Evolutionary conservation across 2,113 vertebrate species (phyloP).

Genomic region (Apus apus): DNA sequence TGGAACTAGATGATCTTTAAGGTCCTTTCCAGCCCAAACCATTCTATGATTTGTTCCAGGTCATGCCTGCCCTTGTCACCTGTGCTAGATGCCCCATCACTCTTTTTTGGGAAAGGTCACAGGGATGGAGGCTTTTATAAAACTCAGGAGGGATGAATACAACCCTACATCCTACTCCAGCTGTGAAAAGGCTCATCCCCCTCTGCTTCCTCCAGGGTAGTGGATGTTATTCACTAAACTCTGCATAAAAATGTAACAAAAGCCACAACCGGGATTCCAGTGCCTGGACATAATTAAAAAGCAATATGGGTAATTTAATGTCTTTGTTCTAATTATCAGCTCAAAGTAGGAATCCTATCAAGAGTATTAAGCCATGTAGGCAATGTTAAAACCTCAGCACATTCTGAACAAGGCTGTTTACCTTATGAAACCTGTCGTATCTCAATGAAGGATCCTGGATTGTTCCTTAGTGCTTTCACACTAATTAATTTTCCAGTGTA

Average conservation of each 20-base stretch:
- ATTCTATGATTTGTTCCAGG: background rate
- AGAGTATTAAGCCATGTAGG: background rate
- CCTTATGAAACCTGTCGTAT: background rate
- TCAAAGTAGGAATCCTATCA: background rate
- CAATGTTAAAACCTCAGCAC: background rate
- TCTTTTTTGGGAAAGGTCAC: background rate
- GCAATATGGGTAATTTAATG: background rate
- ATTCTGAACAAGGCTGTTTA: background rate
- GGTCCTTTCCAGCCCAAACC: no score
- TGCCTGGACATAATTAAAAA: background rate
- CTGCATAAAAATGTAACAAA: background rate
- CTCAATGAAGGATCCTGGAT: background rate
- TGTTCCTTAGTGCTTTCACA: background rate
- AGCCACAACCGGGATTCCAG: background rate
- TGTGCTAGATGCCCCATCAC: background rate
- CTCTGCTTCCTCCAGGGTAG: background rate
- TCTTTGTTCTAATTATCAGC: background rate
- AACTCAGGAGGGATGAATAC: background rate
- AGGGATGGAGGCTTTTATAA: background rate
- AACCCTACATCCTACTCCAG: background rate
- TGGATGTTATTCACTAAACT: background rate
- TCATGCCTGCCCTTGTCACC: background rate
- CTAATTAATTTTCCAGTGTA: background rate
- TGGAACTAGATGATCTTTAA: no score
- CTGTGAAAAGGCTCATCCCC: background rate